Percentiles rank a stretch among this genome's conserved stretches.
Conservation (phyloP, 2,797 vertebrate genomes). For the Danio kyathit region DNA sequence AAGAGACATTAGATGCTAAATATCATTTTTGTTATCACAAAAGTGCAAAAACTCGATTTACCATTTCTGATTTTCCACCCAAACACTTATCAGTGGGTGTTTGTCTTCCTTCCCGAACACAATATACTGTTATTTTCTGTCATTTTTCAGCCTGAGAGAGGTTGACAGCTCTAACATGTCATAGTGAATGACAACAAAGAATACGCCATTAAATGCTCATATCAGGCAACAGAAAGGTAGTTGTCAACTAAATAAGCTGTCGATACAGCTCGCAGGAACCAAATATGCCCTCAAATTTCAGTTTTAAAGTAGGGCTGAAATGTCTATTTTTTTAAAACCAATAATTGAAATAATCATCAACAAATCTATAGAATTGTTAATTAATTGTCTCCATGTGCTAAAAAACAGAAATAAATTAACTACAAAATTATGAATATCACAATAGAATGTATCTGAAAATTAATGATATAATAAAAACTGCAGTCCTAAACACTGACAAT, state of each 20-base stretch:
- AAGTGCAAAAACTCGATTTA: neutral
- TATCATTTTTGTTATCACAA: neutral
- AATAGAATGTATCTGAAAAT: neutral
- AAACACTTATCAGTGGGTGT: neutral
- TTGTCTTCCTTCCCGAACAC: neutral
- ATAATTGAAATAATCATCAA: neutral
- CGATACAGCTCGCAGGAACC: neutral
- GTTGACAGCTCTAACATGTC: neutral
- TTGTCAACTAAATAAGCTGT: neutral
- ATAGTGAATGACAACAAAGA: constrained; percentile 5
- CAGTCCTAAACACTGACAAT: too few species aligned
- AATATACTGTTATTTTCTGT: constrained; percentile 1
- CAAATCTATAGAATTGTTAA: neutral
- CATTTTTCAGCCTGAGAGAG: constrained; percentile 2
- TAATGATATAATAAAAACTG: too few species aligned
- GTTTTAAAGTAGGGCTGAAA: neutral
- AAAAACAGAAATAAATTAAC: neutral
- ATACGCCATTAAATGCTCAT: neutral
- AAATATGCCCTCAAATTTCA: neutral
- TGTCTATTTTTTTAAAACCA: too few species aligned
- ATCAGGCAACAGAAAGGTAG: constrained; percentile 7
- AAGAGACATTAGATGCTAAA: too few species aligned
- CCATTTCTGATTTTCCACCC: neutral
- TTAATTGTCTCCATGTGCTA: neutral
- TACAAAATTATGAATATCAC: neutral